phyloP scores from a whole-genome alignment of 1,140 invertebrate species.

The Drosophila bocki region DNA sequence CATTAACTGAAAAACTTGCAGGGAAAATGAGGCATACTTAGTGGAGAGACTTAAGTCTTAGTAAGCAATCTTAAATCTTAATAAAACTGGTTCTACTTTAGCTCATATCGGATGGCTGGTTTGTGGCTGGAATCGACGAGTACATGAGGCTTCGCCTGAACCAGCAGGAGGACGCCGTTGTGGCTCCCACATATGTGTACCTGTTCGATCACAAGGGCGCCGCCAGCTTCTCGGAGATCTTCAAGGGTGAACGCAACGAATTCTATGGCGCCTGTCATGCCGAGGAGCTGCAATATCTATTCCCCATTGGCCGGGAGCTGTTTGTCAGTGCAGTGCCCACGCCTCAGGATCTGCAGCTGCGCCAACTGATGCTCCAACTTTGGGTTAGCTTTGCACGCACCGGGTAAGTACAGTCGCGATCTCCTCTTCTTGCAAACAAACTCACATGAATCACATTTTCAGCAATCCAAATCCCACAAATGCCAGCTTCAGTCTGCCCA shows the following conservation, averaged over 20 bases:
- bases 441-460: background rate
- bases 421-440: background rate
- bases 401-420: constrained; percentile 85
- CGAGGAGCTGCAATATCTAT: constrained; percentile 90
- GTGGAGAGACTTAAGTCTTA: background rate
- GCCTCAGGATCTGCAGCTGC: constrained; percentile 85
- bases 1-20: background rate
- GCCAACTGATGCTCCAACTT: constrained; percentile 87
- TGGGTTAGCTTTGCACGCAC: constrained; percentile 90
- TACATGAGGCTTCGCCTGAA: constrained; percentile 86
- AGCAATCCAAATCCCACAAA: constrained; percentile 86
- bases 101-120: constrained; percentile 90
- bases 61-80: background rate
- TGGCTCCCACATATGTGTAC: constrained; percentile 88
- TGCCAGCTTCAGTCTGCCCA: constrained; percentile 65
- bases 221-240: constrained; percentile 89
- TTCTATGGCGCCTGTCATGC: constrained; percentile 90
- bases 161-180: constrained; percentile 63
- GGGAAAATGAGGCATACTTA: too few relatives aligned
- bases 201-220: constrained; percentile 88
- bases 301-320: constrained; percentile 88
- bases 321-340: constrained; percentile 86
- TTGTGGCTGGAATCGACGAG: constrained; percentile 87
- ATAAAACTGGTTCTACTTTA: constrained; percentile 57
- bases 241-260: constrained; percentile 86